phyloP scores from a whole-genome alignment of 2,888 invertebrate species.

The Spisula subtruncata region DNA sequence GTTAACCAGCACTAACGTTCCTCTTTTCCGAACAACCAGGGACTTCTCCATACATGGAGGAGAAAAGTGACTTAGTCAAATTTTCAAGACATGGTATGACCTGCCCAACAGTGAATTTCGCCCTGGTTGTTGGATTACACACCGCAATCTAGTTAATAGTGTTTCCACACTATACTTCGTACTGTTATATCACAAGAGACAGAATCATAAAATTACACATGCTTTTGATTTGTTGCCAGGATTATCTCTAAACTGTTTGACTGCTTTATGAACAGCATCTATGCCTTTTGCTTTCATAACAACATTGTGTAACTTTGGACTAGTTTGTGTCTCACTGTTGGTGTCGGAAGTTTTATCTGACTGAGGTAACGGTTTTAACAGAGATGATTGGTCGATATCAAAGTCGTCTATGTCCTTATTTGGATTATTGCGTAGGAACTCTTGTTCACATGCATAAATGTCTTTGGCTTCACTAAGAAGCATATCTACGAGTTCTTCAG shows the following conservation, averaged over 20 bases:
- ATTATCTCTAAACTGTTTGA: conserved; percentile 57
- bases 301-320: conserved; percentile 46
- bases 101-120: too few relatives aligned
- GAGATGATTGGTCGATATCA: conserved; percentile 48
- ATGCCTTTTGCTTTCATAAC: conserved; percentile 61
- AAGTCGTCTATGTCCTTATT: conserved; percentile 68
- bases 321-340: conserved; percentile 7
- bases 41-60: too few relatives aligned
- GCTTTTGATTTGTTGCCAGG: conserved; percentile 58
- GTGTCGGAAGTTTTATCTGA: conserved; percentile 23
- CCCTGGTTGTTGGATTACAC: too few relatives aligned
- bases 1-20: too few relatives aligned
- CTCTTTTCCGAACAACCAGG: too few relatives aligned
- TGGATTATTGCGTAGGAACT: conserved; percentile 44
- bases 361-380: conserved; percentile 57
- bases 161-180: too few relatives aligned
- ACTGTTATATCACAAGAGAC: background rate
- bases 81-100: too few relatives aligned
- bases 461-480: conserved; percentile 63
- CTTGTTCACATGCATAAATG: conserved; percentile 60
- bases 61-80: too few relatives aligned
- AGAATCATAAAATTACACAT: conserved; percentile 64
- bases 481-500: conserved; percentile 56
- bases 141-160: too few relatives aligned
- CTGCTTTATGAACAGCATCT: conserved; percentile 57